phyloP scores from a whole-genome alignment of 2,113 vertebrate species.

The Fulmarus glacialis region DNA sequence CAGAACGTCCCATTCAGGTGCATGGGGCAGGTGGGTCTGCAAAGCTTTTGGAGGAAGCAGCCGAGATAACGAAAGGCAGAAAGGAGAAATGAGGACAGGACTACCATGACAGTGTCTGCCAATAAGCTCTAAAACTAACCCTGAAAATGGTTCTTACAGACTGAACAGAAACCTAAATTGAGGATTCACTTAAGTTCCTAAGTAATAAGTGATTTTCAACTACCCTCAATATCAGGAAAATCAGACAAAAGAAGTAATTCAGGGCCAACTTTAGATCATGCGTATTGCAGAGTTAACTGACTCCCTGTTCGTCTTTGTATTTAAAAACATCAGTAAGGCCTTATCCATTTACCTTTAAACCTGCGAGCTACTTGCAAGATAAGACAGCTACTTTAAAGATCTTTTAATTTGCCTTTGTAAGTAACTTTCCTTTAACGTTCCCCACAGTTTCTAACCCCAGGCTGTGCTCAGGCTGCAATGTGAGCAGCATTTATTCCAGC shows the following conservation, averaged over 20 bases:
- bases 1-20: neutral
- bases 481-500: neutral
- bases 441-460: neutral
- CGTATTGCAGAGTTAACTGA: neutral
- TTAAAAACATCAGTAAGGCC: neutral
- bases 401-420: neutral
- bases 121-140: neutral
- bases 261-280: neutral
- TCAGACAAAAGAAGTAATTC: neutral
- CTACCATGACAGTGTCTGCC: neutral
- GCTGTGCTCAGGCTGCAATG: neutral
- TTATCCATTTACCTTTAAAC: neutral
- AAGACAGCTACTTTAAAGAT: neutral
- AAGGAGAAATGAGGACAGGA: neutral
- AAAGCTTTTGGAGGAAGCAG: neutral
- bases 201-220: neutral
- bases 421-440: neutral
- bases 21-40: neutral
- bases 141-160: neutral
- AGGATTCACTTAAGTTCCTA: neutral
- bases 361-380: neutral
- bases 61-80: neutral
- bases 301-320: neutral
- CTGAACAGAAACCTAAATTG: conserved; percentile 1
- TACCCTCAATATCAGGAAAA: neutral